Conservation (phyloP, 2,797 vertebrate species). For the Poecilia velifera region DNA sequence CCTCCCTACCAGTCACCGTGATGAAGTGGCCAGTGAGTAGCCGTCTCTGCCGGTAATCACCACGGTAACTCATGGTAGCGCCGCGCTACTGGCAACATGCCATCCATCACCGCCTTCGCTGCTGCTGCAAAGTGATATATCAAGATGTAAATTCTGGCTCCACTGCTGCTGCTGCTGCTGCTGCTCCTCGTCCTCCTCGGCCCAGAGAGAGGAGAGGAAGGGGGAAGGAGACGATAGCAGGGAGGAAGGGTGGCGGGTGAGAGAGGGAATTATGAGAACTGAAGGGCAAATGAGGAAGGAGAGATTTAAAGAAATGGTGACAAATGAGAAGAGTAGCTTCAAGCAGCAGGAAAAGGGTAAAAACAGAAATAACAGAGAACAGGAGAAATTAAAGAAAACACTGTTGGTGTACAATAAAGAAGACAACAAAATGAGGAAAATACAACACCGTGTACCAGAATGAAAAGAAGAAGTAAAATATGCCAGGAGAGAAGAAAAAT, state of each 20-base stretch:
- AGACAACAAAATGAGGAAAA: background rate
- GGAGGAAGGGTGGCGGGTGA: conserved; percentile 4
- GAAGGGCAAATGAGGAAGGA: background rate
- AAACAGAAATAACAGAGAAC: background rate
- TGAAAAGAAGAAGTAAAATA: background rate
- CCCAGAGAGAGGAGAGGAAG: conserved; percentile 11
- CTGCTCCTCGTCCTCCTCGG: conserved; percentile 51
- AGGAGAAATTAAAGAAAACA: background rate
- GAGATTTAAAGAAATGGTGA: background rate
- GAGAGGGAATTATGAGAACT: background rate
- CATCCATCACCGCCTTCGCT: conserved; percentile 73
- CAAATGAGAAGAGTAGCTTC: background rate
- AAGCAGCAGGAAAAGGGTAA: background rate
- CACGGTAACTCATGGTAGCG: conserved; percentile 77
- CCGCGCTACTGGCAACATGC: conserved; percentile 56
- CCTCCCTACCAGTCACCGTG: conserved; percentile 73
- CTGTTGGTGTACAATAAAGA: background rate
- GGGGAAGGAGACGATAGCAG: background rate
- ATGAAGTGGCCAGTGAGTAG: conserved; percentile 78
- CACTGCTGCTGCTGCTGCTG: conserved; percentile 73
- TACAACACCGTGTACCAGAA: too few relatives aligned
- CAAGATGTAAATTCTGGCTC: conserved; percentile 78
- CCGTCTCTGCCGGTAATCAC: conserved; percentile 81
- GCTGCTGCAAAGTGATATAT: conserved; percentile 68
- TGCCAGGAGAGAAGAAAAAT: background rate